phyloP scores from a whole-genome alignment of 1,140 invertebrate genomes.

The Sminthurides bifidus region DNA sequence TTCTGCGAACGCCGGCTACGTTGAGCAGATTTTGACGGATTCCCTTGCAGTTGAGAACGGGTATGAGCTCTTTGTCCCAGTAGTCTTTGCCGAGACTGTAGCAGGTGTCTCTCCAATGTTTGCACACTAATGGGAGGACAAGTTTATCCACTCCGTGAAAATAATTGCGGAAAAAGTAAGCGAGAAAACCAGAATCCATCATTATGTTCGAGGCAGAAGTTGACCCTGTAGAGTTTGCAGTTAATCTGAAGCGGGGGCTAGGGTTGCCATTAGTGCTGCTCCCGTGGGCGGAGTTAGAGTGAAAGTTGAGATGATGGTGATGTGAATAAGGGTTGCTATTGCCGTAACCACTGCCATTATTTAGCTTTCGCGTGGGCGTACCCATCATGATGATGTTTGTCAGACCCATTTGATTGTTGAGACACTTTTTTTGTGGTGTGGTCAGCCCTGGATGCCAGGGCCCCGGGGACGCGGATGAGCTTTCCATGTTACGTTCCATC shows the following conservation, averaged over 20 bases:
- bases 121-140: slow-evolving; percentile 25
- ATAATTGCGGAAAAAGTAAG: slow-evolving; percentile 24
- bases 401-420: not conserved
- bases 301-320: too few relatives aligned
- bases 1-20: slow-evolving; percentile 19
- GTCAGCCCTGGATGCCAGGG: not conserved
- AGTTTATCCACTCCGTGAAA: slow-evolving; percentile 29
- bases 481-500: too few relatives aligned
- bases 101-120: slow-evolving; percentile 17
- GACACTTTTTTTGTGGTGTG: slow-evolving; percentile 1
- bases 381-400: not conserved
- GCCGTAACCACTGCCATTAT: not conserved
- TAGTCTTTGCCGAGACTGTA: slow-evolving; percentile 19
- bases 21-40: slow-evolving; percentile 20
- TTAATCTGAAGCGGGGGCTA: too few relatives aligned
- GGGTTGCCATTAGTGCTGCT: too few relatives aligned
- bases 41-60: slow-evolving; percentile 31
- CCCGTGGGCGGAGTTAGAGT: too few relatives aligned
- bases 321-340: not conserved
- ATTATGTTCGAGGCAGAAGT: not conserved
- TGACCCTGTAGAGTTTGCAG: not conserved
- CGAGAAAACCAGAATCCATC: slow-evolving; percentile 27
- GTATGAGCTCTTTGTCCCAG: slow-evolving; percentile 24
- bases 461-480: too few relatives aligned
- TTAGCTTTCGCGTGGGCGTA: not conserved